Evolutionary conservation across 2,888 invertebrate species (phyloP), one percentile per base, ranked within the genome.

Genomic region (Ennomos quercinarius): DNA sequence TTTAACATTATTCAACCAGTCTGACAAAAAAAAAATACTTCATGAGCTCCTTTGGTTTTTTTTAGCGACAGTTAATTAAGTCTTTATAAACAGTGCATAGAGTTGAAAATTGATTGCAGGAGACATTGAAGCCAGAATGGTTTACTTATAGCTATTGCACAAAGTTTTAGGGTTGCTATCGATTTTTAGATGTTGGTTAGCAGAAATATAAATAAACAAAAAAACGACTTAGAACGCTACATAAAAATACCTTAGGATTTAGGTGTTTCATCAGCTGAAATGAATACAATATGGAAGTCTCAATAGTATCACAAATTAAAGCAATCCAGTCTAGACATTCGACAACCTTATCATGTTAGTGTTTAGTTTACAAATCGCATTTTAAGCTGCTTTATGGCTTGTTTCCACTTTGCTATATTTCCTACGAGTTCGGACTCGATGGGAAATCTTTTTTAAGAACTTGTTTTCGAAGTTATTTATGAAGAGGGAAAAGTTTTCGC

Each of bases 311-410:
- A n/a, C n/a, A n/a, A n/a, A n/a, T n/a, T n/a, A n/a, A n/a, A n/a
- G n/a, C n/a, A n/a, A n/a, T n/a, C 1, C 43, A 10, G 10, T 5
- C 3, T 41, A 41, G 8, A 41, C 1, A 13, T 41, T n/a, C 12
- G 41, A 37, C 51, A 56, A 35, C 49, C 54, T 49, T 52, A 45
- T 9, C 10, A 12, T 51, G 40, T 50, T 57, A 65, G 77, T 44
- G 78, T 80, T 76, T 27, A 27, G 17, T 17, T 17, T 74, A 72
- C 71, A 79, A 73, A 74, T 57, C 56, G 56, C 70, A 72, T 75
- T 72, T 69, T 71, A 77, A 71, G 66, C 71, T 48, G 73, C 70
- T 79, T 78, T 74, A 78, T 69, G 63, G 44, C 64, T 65, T 61
- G 68, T 68, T 72, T 69, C 59, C 62, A 69, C 68, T 72, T 66